Percentiles rank a stretch among this genome's conserved stretches.
Conservation (phyloP, 2,888 invertebrate genomes). For the Empis livida region DNA sequence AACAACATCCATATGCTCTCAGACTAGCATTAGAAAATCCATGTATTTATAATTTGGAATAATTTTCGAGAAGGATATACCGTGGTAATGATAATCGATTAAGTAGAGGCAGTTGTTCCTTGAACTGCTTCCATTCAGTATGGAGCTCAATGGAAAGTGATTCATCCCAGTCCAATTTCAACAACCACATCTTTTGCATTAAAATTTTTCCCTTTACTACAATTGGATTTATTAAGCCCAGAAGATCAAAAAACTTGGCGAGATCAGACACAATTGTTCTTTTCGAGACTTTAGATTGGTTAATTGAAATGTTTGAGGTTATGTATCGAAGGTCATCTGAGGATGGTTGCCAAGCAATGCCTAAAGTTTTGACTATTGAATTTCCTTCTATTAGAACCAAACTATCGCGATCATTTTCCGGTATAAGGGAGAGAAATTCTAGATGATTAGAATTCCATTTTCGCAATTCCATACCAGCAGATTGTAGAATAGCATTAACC, state of each 20-base stretch:
- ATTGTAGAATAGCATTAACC: background rate
- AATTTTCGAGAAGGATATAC: too few relatives aligned
- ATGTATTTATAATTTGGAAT: background rate
- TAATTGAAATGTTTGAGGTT: too few relatives aligned
- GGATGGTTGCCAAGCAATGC: conserved; percentile 5
- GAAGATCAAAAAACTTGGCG: conserved; percentile 9
- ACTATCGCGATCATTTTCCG: background rate
- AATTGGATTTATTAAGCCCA: conserved; percentile 10
- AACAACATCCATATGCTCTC: background rate
- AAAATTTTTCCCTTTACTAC: conserved; percentile 9
- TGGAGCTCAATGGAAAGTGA: conserved; percentile 7
- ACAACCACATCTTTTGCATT: conserved; percentile 10
- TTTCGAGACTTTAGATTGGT: conserved; percentile 3
- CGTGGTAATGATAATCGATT: too few relatives aligned
- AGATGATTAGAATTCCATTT: background rate
- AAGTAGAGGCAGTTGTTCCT: too few relatives aligned
- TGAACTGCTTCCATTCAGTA: conserved; percentile 1
- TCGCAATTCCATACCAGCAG: background rate
- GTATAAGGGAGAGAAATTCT: background rate
- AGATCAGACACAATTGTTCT: conserved; percentile 7
- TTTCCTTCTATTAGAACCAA: background rate
- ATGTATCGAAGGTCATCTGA: conserved; percentile 4
- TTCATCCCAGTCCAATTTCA: conserved; percentile 10
- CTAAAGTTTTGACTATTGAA: conserved; percentile 7
- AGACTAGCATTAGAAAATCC: background rate